Evolutionary conservation across 2,888 invertebrate species (phyloP).

Genomic region (Odontocerum albicorne): DNA sequence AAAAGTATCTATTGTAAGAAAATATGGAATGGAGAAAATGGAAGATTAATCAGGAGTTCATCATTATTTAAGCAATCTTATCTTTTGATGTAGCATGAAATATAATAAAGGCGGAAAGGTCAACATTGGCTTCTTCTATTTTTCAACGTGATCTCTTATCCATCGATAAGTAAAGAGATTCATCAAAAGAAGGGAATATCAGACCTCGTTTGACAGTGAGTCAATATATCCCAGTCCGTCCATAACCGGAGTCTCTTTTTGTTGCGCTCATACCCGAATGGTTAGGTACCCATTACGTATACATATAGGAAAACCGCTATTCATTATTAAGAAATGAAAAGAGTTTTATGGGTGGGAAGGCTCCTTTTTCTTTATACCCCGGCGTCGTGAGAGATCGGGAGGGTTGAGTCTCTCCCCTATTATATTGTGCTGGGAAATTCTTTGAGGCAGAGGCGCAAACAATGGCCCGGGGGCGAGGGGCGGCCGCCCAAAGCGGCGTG

Average conservation of each 20-base stretch:
- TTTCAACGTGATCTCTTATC: background rate
- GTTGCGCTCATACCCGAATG: background rate
- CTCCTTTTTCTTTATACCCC: constrained; percentile 31
- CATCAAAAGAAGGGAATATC: constrained; percentile 9
- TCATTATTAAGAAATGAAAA: constrained; percentile 38
- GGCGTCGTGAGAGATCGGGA: constrained; percentile 23
- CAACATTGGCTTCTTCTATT: constrained; percentile 9
- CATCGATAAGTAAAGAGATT: constrained; percentile 4
- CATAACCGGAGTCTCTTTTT: background rate
- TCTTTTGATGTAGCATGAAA: constrained; percentile 3
- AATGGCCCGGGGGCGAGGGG: constrained; percentile 38
- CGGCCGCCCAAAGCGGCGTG: constrained; percentile 43
- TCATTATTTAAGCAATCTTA: background rate
- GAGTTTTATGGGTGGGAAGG: constrained; percentile 36
- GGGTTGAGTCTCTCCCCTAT: constrained; percentile 24
- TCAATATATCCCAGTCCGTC: background rate
- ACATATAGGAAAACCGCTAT: constrained; percentile 36
- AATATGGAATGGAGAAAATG: no score
- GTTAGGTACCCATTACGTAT: constrained; percentile 30
- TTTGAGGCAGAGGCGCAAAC: constrained; percentile 34
- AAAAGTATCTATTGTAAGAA: no score
- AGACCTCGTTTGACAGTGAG: constrained; percentile 7
- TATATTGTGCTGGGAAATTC: constrained; percentile 34
- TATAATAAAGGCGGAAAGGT: constrained; percentile 6
- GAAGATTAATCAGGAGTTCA: background rate